Evolutionary conservation across 2,797 vertebrate species (phyloP), one percentile per base, ranked within the genome.

Genomic region (Chaetodon trifasciatus): DNA sequence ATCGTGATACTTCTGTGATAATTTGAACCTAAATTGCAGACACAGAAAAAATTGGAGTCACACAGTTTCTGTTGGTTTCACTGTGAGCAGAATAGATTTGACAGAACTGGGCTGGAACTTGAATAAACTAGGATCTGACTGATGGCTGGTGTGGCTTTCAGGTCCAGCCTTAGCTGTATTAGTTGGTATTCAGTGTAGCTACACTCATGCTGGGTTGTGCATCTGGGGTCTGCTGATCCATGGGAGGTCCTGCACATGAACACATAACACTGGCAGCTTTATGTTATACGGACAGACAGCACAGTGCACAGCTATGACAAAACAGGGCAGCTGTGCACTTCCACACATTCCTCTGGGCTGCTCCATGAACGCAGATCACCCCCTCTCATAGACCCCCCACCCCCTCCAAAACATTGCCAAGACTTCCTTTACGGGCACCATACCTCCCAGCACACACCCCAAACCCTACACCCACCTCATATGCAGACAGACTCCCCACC

Each of bases 271-370:
- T 92, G 90, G 86, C 81, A 87, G 89, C 90, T 91, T 93, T 90
- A 90, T 89, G 88, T 88, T 91, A 46, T 89, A 67, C 86, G 79
- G 86, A 91, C 87, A 80, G 89, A 91, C 90, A 87, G 91, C 69
- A 35, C 82, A 89, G 86, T 49, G 84, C 78, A 35, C 83, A 74
- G 87, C 78, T 35, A 56, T 95, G 95, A 96, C 88, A 84, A 92
- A 90, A 87, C 86, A 85, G 82, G 89, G 90, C 95, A 96, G 95
- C 95, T 96, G 95, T 92, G 89, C 90, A 89, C 89, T 89, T 85
- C 79, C 79, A 80, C 57, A 53, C 93, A 95, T 96, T 96, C 93
- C 91, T 91, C 60, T 58, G 71, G 90, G 88, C 86, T 85, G 85
- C 91, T 90, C 83, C 74, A 74, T 57, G 76, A 82, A 85, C 67